Evolutionary conservation across 2,797 vertebrate species (phyloP), one percentile per base, ranked within the genome.

Genomic region (Siniperca obscura): DNA sequence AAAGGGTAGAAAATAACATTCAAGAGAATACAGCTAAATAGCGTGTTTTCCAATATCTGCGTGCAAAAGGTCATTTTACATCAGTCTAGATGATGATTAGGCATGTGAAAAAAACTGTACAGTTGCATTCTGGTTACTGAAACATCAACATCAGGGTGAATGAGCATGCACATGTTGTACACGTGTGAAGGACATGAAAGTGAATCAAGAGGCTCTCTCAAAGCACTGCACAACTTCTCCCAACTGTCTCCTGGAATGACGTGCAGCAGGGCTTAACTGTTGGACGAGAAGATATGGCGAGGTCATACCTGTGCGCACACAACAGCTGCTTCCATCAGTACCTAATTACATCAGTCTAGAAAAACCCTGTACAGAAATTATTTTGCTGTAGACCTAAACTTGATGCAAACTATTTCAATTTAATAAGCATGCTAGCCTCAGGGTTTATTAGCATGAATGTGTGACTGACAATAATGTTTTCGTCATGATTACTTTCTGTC

Each of bases 381-480:
- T 64, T 72, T 64, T 70, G 59, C 46, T 77, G 34, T 59, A 53
- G 55, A 66, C 16, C 64, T 40, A 61, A 82, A 77, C 34, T 52
- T 61, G 57, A 73, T 74, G 53, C 69, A 56, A 61, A 30, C 50
- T 44, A 48, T 84, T 80, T 80, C 68, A 78, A 52, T 83, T 82
- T 59, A 76, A 89, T 74, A 81, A 86, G 52, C 59, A 70, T 3
- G 36, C 21, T 60, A 44, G 80, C 84, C 87, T 70, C 42, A 27
- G 82, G 87, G 69, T 83, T 79, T 86, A 73, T 84, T 66, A 76
- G 57, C 48, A 73, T 72, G 22, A 80, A 69, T 50, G 30, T 64
- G 59, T 57, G 72, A 67, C 52, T 73, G 83, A 82, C 78, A 76
- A 46, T 84, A 42, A 59, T 76, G 27, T 80, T 85, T 82, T 78